Conservation (phyloP, 1,140 invertebrate species). For the Trichomalopsis sarcophagae region DNA sequence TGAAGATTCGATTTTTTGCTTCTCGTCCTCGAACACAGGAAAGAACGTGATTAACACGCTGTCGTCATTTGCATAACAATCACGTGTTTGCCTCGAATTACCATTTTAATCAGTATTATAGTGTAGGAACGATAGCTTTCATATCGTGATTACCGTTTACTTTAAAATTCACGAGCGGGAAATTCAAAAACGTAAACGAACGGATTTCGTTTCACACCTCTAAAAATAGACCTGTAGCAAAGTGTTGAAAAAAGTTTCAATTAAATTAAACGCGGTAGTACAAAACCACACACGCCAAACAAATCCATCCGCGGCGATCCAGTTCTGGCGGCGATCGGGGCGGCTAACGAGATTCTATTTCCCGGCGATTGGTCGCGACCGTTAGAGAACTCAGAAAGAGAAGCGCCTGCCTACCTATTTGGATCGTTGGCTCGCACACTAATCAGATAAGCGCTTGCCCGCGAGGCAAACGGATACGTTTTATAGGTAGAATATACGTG, state of each 20-base stretch:
- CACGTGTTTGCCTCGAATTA: not conserved
- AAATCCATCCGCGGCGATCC: not conserved
- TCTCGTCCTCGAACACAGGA: not conserved
- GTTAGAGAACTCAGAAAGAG: slow-evolving; percentile 14
- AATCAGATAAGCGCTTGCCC: slow-evolving; percentile 8
- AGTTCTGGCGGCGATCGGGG: not conserved
- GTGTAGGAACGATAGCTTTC: no score
- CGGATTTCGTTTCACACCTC: no score
- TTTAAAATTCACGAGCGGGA: no score
- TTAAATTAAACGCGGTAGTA: no score
- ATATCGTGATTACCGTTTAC: no score
- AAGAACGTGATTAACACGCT: not conserved
- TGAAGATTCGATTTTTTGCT: not conserved
- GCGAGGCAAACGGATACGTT: not conserved
- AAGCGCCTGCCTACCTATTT: not conserved
- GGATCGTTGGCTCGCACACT: not conserved
- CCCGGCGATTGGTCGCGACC: not conserved
- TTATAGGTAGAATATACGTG: not conserved
- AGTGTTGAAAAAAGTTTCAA: no score
- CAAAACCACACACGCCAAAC: no score
- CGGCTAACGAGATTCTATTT: slow-evolving; percentile 5
- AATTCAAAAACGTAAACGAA: no score
- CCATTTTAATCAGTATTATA: not conserved
- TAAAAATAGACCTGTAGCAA: no score
- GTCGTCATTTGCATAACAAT: not conserved